Evolutionary conservation across 2,797 vertebrate genomes (phyloP).

Genomic region (Macropus fuliginosus): DNA sequence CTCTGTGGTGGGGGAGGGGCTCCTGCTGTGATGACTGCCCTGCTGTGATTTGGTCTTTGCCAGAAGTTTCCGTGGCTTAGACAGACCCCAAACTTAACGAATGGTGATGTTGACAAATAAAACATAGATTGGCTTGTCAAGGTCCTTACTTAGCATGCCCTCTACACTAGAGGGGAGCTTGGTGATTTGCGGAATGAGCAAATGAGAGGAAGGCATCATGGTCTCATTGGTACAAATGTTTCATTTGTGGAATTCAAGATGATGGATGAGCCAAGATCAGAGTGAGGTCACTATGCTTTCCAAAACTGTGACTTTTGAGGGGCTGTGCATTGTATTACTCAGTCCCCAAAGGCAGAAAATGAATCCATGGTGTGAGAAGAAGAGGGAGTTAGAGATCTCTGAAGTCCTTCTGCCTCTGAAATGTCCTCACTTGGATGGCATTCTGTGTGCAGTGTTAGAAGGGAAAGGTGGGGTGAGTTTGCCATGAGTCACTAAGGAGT

Average conservation of each 20-base stretch:
- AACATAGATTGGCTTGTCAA: not conserved
- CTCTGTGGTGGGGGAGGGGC: not conserved
- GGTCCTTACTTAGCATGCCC: not conserved
- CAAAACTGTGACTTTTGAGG: not conserved
- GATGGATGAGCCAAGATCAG: not conserved
- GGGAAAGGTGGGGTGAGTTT: constrained; percentile 8
- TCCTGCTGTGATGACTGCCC: not conserved
- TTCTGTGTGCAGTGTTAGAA: not conserved
- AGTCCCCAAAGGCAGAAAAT: constrained; percentile 24
- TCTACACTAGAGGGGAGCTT: not conserved
- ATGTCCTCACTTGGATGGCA: not conserved
- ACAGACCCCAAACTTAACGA: constrained; percentile 3
- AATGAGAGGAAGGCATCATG: not conserved
- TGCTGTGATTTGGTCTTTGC: not conserved
- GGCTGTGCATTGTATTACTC: not conserved
- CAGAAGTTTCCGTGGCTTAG: not conserved
- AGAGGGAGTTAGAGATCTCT: not conserved
- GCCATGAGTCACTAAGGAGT: constrained; percentile 31
- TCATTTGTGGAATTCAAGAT: constrained; percentile 31
- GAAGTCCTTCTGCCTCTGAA: not conserved
- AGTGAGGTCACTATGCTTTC: not conserved
- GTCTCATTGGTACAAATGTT: not conserved
- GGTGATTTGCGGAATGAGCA: constrained; percentile 28
- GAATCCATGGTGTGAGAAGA: constrained; percentile 30
- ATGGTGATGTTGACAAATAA: not conserved